Percentiles rank a stretch among this genome's conserved stretches.
Evolutionary conservation across 2,888 invertebrate genomes (phyloP).

Genomic region (Allolobophora icterica): DNA sequence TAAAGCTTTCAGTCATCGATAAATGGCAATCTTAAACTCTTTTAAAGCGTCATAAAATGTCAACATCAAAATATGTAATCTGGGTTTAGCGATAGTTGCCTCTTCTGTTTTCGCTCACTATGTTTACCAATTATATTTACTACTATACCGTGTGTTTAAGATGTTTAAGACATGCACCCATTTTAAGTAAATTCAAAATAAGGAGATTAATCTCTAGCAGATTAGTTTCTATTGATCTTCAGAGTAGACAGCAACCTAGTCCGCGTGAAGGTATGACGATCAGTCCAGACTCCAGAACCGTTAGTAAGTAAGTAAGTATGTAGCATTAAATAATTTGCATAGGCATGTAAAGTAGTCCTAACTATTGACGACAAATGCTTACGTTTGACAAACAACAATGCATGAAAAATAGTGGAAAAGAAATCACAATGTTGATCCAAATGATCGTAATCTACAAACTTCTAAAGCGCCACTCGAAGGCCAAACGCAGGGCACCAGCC

Average conservation of each 20-base stretch:
- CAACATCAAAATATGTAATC: background rate
- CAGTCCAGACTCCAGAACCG: background rate
- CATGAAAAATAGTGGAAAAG: no score
- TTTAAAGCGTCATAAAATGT: background rate
- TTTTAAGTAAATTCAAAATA: background rate
- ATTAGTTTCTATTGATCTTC: background rate
- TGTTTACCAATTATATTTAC: conserved; percentile 17
- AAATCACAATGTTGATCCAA: no score
- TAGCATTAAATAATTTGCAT: background rate
- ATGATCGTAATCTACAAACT: no score
- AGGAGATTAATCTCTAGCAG: background rate
- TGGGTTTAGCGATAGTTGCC: background rate
- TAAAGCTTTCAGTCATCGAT: no score
- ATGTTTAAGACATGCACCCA: background rate
- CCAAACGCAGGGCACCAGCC: no score
- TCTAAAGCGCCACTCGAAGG: no score
- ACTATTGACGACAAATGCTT: no score
- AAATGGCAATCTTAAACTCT: background rate
- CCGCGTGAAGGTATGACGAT: background rate
- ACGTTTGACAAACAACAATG: no score
- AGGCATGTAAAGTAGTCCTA: no score
- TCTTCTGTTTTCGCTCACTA: conserved; percentile 11
- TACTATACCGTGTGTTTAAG: background rate
- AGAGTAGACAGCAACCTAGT: background rate
- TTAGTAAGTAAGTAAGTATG: conserved; percentile 3